A percentile compares a stretch with the other conserved stretches of the same genome.
phyloP scores from a whole-genome alignment of 2,113 vertebrate species.

The Tragulus kanchil region DNA sequence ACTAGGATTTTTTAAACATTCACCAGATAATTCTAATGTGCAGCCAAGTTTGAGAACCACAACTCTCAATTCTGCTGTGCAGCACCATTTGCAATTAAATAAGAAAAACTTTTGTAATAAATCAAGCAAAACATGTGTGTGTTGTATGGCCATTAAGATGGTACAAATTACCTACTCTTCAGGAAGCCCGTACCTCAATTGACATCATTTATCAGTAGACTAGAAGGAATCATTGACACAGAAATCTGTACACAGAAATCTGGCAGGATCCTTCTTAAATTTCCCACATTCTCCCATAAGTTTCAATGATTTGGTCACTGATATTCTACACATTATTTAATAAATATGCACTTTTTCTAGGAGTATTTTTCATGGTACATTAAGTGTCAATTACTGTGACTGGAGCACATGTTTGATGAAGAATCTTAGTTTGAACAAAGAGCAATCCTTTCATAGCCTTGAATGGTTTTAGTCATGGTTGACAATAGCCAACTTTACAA shows the following conservation, averaged over 20 bases:
- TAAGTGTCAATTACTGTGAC: background rate
- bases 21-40: background rate
- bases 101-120: background rate
- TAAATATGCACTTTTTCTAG: background rate
- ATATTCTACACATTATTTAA: background rate
- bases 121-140: slow-evolving; percentile 3
- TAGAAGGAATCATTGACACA: background rate
- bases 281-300: background rate
- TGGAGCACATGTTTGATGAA: background rate
- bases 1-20: background rate
- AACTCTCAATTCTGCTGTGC: background rate
- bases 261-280: background rate
- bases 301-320: background rate
- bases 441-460: background rate
- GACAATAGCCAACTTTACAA: background rate
- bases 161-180: background rate
- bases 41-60: slow-evolving; percentile 9
- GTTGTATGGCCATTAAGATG: background rate
- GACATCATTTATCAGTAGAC: background rate
- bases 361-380: background rate
- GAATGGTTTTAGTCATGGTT: background rate
- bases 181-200: slow-evolving; percentile 1
- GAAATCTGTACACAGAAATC: background rate
- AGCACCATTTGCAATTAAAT: background rate
- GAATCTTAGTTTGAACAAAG: background rate